These are phyloP conservation scores for Andrena trimmerana DNA, from an alignment of 2,888 invertebrate species.

Conservation along the genomic window DNA sequence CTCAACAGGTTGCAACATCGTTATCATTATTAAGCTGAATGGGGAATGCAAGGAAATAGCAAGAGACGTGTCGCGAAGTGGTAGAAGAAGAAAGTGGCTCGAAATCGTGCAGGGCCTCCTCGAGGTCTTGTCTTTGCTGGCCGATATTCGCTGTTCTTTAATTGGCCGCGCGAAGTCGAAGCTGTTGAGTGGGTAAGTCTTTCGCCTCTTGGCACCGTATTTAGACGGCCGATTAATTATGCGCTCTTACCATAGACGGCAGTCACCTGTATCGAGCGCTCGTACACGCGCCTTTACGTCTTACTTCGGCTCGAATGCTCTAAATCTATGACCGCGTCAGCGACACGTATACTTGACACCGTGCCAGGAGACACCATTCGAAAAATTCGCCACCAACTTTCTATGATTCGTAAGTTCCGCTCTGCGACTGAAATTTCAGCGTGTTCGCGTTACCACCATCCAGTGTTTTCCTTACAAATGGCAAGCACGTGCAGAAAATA, in stretches of 20 bases:
- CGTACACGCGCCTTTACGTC: conserved; percentile 63
- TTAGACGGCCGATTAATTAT: conserved; percentile 77
- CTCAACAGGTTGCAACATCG: too few species aligned
- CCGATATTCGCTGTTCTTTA: conserved; percentile 59
- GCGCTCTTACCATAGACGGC: conserved; percentile 75
- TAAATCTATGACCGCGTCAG: conserved; percentile 41
- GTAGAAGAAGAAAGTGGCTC: conserved; percentile 41
- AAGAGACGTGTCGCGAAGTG: not conserved
- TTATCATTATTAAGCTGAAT: not conserved
- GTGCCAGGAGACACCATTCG: conserved; percentile 58
- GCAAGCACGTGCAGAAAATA: too few species aligned
- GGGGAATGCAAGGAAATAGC: not conserved
- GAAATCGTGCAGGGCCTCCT: conserved; percentile 39
- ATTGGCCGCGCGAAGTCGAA: conserved; percentile 55
- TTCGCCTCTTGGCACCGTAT: conserved; percentile 70
- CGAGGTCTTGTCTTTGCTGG: conserved; percentile 48
- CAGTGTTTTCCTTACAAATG: not conserved
- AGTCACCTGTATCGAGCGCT: conserved; percentile 60
- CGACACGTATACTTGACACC: conserved; percentile 50
- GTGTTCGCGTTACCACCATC: not conserved
- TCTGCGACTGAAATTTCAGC: not conserved
- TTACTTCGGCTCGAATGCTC: conserved; percentile 55
- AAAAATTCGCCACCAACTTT: conserved; percentile 52
- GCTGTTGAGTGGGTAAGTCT: conserved; percentile 49
- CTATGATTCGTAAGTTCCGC: conserved; percentile 46